Base-by-base conservation (phyloP, 92 coral and sea anemone species). In the Porites evermanni region DNA sequence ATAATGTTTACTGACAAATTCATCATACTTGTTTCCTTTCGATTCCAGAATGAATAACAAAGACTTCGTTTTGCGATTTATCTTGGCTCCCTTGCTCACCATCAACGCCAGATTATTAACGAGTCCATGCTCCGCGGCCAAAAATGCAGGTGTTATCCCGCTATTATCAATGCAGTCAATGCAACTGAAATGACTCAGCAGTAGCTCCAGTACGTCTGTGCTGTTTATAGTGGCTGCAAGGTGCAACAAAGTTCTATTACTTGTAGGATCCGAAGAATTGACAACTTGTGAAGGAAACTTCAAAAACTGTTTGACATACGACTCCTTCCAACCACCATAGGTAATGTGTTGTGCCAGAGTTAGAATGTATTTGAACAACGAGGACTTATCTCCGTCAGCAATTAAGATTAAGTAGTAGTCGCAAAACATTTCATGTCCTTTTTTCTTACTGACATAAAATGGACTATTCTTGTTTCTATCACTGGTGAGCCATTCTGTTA, bases 401-500 rank as follows among this genome's bases (percentile, higher is more conserved):
- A 84, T 74, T 13, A 65, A 16, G 9, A 8, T 64, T 5, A 84
- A 75, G 23, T 84, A 84, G 29, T 19, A 75, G 19, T 84, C 82
- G 12, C 88, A 84, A 66, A 84, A 75, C 51, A 67, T 68, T 74
- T 84, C 81, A 75, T 84, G 88, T 17, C 88, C 88, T 8, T 53
- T 74, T 44, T 14, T 84, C 38, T 67, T 84, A 24, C 67, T 84
- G 52, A 88, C 67, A 75, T 70, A 81, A 67, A 86, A 84, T 23
- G 26, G 75, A 8, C 58, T 60, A 58, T 87, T 38, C 23, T 66
- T 70, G 23, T 67, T 80, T 7, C 78, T 88, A 17, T 94, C 88
- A 24, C 86, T 78, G 14, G 86, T 87, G 20, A 94, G 86, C 98
- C 98, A 94, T 17, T 94, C 97, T 18, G 68, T 75, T 52, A 84